Evolutionary conservation across 1,140 invertebrate genomes (phyloP).

Genomic region (Megalonaias nervosa): DNA sequence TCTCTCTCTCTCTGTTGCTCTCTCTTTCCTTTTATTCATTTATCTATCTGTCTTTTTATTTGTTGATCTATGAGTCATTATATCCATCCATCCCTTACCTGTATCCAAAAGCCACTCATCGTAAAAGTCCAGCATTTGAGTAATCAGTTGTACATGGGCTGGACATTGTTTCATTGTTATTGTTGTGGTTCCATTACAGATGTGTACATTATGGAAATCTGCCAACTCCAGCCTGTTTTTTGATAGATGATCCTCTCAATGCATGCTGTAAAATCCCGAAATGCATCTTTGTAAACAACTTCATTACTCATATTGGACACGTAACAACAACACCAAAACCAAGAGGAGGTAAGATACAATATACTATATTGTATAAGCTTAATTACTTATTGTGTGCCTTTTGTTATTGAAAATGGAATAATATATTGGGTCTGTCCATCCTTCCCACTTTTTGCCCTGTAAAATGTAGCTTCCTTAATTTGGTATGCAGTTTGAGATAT

Average conservation of each 20-base stretch:
- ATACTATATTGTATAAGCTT: too few relatives aligned
- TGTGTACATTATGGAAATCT: slow-evolving; percentile 50
- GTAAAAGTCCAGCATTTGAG: background rate
- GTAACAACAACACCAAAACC: slow-evolving; percentile 15
- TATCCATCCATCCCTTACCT: background rate
- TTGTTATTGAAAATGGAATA: too few relatives aligned
- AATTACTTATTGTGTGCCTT: too few relatives aligned
- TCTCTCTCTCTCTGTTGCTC: background rate
- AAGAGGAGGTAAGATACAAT: slow-evolving; percentile 11
- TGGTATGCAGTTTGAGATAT: too few relatives aligned
- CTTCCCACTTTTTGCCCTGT: too few relatives aligned
- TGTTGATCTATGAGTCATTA: background rate
- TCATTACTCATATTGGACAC: slow-evolving; percentile 30
- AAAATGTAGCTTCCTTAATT: too few relatives aligned
- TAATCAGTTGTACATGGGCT: background rate
- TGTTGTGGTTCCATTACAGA: slow-evolving; percentile 27
- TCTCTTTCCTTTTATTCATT: background rate
- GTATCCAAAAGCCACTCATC: background rate
- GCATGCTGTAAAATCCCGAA: slow-evolving; percentile 49
- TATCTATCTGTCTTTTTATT: background rate
- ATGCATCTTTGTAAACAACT: slow-evolving; percentile 43
- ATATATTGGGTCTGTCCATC: too few relatives aligned
- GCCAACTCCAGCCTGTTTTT: slow-evolving; percentile 35
- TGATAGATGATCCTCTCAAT: slow-evolving; percentile 53
- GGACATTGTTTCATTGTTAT: background rate